A percentile compares a stretch with the other conserved stretches of the same genome.
Conservation (phyloP, 2,797 vertebrate species). For the Rhincodon typus region DNA sequence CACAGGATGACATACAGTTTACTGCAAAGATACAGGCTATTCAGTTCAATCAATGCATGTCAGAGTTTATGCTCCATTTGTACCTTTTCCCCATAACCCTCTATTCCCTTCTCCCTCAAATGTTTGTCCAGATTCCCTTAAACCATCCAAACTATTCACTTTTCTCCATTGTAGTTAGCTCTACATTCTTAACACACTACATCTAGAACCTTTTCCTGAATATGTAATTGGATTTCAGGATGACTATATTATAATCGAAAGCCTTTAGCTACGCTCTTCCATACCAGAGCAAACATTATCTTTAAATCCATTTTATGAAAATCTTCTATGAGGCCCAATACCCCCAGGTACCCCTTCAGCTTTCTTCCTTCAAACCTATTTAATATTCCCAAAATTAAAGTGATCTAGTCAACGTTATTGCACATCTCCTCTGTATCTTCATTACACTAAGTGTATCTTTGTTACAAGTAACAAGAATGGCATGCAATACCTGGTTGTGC, state of each 20-base stretch:
- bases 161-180: not conserved
- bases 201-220: not conserved
- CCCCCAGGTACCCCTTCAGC: not conserved
- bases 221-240: not conserved
- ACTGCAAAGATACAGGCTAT: not conserved
- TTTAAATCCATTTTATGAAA: not conserved
- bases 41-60: not conserved
- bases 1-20: not conserved
- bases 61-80: too few species aligned
- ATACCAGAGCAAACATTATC: not conserved
- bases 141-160: not conserved
- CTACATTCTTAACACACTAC: not conserved
- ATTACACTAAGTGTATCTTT: not conserved
- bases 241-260: not conserved
- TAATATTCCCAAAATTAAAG: not conserved
- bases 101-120: too few species aligned
- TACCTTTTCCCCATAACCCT: too few species aligned
- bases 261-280: not conserved
- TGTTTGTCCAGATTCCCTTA: not conserved
- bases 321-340: not conserved
- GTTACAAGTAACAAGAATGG: not conserved
- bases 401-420: not conserved
- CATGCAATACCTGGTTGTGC: not conserved
- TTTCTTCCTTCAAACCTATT: not conserved
- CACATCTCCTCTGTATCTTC: not conserved